These are phyloP conservation scores for Chloropsis hardwickii DNA, from an alignment of 2,113 vertebrate genomes.

Conservation along the genomic window DNA sequence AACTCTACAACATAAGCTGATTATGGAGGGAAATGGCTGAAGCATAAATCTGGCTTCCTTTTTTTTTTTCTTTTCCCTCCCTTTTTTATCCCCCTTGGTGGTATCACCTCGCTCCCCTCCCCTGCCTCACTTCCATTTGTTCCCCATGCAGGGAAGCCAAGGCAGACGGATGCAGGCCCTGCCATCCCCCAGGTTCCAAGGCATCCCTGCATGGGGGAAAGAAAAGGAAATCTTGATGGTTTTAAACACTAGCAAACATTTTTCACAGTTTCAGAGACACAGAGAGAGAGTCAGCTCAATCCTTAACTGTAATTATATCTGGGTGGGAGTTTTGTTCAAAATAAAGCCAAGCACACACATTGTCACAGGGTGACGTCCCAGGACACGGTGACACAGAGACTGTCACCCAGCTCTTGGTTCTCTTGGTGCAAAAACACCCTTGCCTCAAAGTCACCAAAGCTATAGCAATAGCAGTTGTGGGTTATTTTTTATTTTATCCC, in stretches of 20 bases:
- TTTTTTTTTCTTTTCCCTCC: accelerated
- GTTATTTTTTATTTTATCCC: neutral
- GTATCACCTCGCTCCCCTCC: neutral
- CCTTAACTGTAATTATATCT: neutral
- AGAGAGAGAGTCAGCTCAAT: neutral
- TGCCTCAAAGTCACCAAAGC: neutral
- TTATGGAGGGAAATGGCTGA: conserved; percentile 42
- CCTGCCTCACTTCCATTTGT: neutral
- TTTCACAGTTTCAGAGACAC: neutral
- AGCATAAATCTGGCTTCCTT: neutral
- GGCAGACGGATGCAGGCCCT: accelerated
- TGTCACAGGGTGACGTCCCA: too few relatives aligned
- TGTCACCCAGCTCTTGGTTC: neutral
- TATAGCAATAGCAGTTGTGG: neutral
- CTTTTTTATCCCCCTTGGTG: neutral
- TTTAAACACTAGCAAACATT: accelerated
- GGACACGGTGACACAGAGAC: neutral
- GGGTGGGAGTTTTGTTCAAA: neutral
- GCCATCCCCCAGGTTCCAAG: neutral
- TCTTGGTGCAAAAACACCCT: neutral
- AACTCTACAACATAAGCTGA: conserved; percentile 58
- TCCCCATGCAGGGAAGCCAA: accelerated
- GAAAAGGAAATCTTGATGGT: neutral
- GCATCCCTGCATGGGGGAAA: neutral
- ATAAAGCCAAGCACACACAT: neutral